Evolutionary conservation across 2,113 vertebrate species (phyloP).

Genomic region (Rallus limicola): DNA sequence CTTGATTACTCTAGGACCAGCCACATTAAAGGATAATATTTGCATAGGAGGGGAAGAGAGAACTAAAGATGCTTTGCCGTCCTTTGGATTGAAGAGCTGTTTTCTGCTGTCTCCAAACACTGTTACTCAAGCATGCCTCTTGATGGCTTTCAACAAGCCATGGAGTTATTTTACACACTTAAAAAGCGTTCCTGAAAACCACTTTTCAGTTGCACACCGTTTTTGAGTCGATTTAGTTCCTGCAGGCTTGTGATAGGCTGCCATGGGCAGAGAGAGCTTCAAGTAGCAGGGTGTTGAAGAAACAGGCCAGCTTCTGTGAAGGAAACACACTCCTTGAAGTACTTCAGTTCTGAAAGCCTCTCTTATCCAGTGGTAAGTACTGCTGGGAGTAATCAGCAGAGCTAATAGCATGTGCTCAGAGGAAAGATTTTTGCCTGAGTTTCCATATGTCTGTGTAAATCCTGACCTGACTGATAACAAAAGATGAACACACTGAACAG

Average conservation of each 20-base stretch:
- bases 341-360: slow-evolving; percentile 50
- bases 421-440: background rate
- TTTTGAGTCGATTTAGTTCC: slow-evolving; percentile 14
- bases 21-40: background rate
- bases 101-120: slow-evolving; percentile 33
- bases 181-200: slow-evolving; percentile 22
- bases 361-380: slow-evolving; percentile 13
- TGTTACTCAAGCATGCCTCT: background rate
- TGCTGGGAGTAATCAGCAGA: slow-evolving; percentile 38
- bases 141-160: slow-evolving; percentile 39
- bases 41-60: slow-evolving; percentile 2
- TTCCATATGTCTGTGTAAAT: background rate
- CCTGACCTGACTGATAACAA: background rate
- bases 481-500: background rate
- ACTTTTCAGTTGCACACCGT: background rate
- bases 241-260: background rate
- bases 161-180: slow-evolving; percentile 13
- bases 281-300: slow-evolving; percentile 19
- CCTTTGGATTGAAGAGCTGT: slow-evolving; percentile 13
- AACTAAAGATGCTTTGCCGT: background rate
- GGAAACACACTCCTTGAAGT: slow-evolving; percentile 39
- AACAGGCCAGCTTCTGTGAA: background rate
- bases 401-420: background rate
- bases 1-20: background rate
- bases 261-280: background rate